Evolutionary conservation across 2,888 invertebrate species (phyloP), one percentile per base, ranked within the genome.

Genomic region (Aethes cnicana): DNA sequence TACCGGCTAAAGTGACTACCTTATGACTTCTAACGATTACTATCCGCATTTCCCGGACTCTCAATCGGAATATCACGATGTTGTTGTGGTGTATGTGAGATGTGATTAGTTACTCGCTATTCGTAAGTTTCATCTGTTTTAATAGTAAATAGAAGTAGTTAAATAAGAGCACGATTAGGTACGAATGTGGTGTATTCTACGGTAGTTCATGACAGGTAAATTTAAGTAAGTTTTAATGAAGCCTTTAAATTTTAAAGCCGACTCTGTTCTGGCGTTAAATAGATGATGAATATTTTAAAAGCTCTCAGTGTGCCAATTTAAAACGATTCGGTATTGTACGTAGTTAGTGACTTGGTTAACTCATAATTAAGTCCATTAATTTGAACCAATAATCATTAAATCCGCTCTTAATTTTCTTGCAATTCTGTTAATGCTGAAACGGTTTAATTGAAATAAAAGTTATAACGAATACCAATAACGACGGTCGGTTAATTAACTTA

Each of bases 1-100:
- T 85, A 84, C 64, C 68, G 63, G 62, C 59, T 63, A 64, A 67
- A 75, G 80, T 82, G 79, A 75, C 77, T 74, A 66, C n/a, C n/a
- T n/a, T n/a, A 83, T 79, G 75, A 72, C 36, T 47, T 36, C 35
- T 17, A 36, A 21, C 16, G 21, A 23, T 30, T 30, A 21, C 8
- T 21, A 12, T 20, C 20, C 49, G 11, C 20, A 35, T 33, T 64
- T 62, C 64, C 59, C 59, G 64, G 75, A 76, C 74, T 77, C 77
- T 75, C 78, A 77, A 83, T 78, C 74, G 68, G 63, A 69, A 61
- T 60, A 57, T 62, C 66, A 65, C 25, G 39, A 12, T 49, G 28
- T 42, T 35, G 42, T 42, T 42, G 42, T 80, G 69, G 74, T 77
- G 76, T 69, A 76, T 81, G 78, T 81, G 86, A 66, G 72, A 87